Conservation (phyloP, 1,140 invertebrate genomes). For the Lasioglossum baleicum region DNA sequence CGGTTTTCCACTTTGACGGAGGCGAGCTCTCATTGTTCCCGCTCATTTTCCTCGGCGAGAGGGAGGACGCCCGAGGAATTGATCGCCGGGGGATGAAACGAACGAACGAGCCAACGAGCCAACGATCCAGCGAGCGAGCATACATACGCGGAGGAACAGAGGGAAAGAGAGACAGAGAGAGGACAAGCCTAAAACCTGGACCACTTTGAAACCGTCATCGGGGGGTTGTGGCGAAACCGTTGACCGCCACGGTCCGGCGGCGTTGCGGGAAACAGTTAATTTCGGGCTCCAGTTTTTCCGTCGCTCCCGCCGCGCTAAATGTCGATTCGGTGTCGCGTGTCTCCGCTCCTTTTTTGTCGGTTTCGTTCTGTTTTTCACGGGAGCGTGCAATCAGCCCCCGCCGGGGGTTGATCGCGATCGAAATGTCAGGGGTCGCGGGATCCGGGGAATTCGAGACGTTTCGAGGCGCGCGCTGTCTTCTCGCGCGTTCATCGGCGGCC, state of each 20-base stretch:
- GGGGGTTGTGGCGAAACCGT: background rate
- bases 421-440: slow-evolving; percentile 23
- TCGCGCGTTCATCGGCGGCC: background rate
- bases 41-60: background rate
- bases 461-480: background rate
- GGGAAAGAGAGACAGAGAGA: too few species aligned
- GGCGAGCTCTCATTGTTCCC: slow-evolving; percentile 29
- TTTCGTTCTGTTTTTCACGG: background rate
- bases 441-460: background rate
- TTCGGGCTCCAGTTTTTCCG: background rate
- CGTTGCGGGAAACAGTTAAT: background rate
- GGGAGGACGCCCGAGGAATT: slow-evolving; percentile 4
- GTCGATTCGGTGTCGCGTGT: background rate
- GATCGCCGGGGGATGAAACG: background rate
- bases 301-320: too few species aligned
- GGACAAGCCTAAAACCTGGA: too few species aligned
- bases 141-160: too few species aligned
- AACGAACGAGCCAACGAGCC: background rate
- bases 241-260: background rate
- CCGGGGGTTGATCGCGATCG: background rate
- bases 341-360: background rate
- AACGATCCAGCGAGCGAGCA: too few species aligned
- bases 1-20: slow-evolving; percentile 30
- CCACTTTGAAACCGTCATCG: background rate
- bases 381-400: background rate